Percentiles rank a stretch among this genome's conserved stretches.
phyloP scores from a whole-genome alignment of 2,113 vertebrate genomes.

The Oreochromis aureus region DNA sequence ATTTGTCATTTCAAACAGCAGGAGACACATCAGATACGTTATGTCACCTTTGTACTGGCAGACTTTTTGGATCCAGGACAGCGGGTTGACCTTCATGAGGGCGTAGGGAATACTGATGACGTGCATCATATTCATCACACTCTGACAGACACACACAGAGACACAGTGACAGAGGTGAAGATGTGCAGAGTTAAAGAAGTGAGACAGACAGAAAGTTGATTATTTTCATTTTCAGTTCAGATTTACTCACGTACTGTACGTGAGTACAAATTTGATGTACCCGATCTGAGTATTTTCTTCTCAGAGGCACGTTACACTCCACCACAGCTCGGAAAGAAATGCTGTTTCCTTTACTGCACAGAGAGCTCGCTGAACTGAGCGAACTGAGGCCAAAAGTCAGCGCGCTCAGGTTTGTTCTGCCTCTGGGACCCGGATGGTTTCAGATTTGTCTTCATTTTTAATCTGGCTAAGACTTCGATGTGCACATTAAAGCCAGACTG shows the following conservation, averaged over 20 bases:
- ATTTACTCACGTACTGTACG: not conserved
- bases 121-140: slow-evolving; percentile 75
- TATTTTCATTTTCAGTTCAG: not conserved
- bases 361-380: not conserved
- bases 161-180: not conserved
- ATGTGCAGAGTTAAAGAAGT: not conserved
- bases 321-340: not conserved
- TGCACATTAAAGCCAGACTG: fast-evolving
- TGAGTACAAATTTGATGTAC: not conserved
- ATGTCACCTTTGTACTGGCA: slow-evolving; percentile 71
- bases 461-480: not conserved
- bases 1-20: not conserved
- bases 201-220: not conserved
- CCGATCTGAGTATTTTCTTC: not conserved
- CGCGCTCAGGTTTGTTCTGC: not conserved
- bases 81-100: slow-evolving; percentile 76
- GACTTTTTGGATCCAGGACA: slow-evolving; percentile 75
- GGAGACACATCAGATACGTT: fast-evolving
- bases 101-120: slow-evolving; percentile 73
- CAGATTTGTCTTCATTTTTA: not conserved
- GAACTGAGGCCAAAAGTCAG: not conserved
- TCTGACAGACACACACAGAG: slow-evolving; percentile 24
- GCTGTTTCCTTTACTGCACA: fast-evolving
- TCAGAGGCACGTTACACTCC: not conserved
- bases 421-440: fast-evolving